A percentile compares a stretch with the other conserved stretches of the same genome.
These are phyloP conservation scores for Invenusta paracnida DNA, from an alignment of 2,888 invertebrate species.

Conservation along the genomic window DNA sequence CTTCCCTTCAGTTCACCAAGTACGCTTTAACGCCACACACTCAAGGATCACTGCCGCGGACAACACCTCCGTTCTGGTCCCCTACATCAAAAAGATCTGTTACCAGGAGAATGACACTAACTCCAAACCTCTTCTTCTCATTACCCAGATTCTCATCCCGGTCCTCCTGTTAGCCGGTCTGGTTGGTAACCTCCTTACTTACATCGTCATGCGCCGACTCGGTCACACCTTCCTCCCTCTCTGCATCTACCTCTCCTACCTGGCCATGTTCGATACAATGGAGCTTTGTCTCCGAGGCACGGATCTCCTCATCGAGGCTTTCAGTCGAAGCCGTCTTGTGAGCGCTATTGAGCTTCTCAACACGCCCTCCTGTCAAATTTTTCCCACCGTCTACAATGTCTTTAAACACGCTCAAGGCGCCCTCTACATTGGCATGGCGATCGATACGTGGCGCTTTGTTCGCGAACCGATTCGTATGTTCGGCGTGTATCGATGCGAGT, in stretches of 20 bases:
- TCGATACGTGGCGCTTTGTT: constrained; percentile 31
- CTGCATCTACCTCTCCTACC: background rate
- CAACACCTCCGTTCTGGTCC: too few relatives aligned
- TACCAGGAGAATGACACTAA: too few relatives aligned
- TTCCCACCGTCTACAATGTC: background rate
- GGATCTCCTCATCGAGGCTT: constrained; percentile 25
- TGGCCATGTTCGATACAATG: constrained; percentile 1
- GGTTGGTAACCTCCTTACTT: background rate
- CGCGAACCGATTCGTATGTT: background rate
- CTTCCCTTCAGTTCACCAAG: too few relatives aligned
- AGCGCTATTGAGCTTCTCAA: background rate
- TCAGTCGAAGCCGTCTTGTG: background rate
- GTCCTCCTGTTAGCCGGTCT: background rate
- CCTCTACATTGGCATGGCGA: constrained; percentile 33
- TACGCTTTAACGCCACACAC: too few relatives aligned
- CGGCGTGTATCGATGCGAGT: background rate
- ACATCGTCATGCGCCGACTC: background rate
- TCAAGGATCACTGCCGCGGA: too few relatives aligned
- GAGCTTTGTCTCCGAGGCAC: background rate
- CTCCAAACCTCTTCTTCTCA: too few relatives aligned
- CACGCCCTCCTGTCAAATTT: constrained; percentile 15
- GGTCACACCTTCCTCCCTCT: background rate
- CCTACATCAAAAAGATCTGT: too few relatives aligned
- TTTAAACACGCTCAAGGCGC: constrained; percentile 13
- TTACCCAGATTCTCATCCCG: constrained; percentile 15